Percentiles rank a stretch among this genome's conserved stretches.
Conservation (phyloP, 2,888 invertebrate species). For the Harpalus rubripes region DNA sequence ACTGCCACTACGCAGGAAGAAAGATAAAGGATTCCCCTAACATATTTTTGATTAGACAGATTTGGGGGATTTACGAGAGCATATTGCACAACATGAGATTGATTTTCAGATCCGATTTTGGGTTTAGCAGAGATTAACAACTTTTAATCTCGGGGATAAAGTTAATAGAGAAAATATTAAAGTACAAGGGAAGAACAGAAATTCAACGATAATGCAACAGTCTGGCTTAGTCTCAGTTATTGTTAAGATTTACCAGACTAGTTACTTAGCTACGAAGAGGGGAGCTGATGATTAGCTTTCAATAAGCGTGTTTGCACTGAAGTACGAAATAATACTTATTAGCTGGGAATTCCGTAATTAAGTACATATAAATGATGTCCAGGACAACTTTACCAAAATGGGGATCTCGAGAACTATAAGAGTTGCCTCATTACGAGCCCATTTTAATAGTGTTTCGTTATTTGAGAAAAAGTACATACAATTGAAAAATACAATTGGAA, state of each 20-base stretch:
- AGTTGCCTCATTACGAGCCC: too few species aligned
- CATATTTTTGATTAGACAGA: constrained; percentile 63
- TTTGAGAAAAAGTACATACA: too few species aligned
- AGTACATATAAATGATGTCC: too few species aligned
- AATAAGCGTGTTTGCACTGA: background rate
- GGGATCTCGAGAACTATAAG: too few species aligned
- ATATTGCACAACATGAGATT: constrained; percentile 55
- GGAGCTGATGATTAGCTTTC: background rate
- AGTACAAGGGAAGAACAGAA: constrained; percentile 9
- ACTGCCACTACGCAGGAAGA: background rate
- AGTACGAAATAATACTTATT: too few species aligned
- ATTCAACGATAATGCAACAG: constrained; percentile 5
- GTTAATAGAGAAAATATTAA: constrained; percentile 51
- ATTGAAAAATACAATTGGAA: too few species aligned
- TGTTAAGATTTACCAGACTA: background rate
- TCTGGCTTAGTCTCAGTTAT: background rate
- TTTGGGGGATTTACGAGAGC: constrained; percentile 43
- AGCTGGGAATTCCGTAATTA: too few species aligned
- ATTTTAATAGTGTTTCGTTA: too few species aligned
- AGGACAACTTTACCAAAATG: too few species aligned
- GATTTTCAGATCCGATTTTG: constrained; percentile 55
- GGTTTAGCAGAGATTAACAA: constrained; percentile 44
- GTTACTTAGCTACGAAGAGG: background rate
- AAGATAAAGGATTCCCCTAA: constrained; percentile 56
- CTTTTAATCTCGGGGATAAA: constrained; percentile 36